Conservation (phyloP, 2,113 vertebrate genomes). For the Euleptes europaea region DNA sequence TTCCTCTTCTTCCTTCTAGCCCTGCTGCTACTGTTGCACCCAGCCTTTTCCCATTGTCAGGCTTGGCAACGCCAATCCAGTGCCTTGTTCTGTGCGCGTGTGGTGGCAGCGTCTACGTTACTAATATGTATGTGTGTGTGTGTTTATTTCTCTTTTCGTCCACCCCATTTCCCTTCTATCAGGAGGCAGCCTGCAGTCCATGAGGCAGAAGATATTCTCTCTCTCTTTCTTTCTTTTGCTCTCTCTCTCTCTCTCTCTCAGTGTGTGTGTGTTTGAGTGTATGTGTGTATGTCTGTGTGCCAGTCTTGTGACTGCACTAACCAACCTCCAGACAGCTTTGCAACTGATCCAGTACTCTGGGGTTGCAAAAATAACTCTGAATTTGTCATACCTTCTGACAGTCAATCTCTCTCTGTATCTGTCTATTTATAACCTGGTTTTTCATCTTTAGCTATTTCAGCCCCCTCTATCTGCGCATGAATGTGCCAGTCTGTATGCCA, state of each 20-base stretch:
- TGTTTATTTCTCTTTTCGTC: slow-evolving; percentile 31
- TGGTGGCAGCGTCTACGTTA: slow-evolving; percentile 49
- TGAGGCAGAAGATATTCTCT: slow-evolving; percentile 41
- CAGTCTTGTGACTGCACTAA: slow-evolving; percentile 46
- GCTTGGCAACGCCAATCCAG: slow-evolving; percentile 19
- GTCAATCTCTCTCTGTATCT: slow-evolving; percentile 2
- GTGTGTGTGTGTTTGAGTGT: too few relatives aligned
- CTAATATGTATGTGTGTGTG: slow-evolving; percentile 47
- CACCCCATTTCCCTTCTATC: slow-evolving; percentile 51
- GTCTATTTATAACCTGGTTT: slow-evolving; percentile 71
- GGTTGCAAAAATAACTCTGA: slow-evolving; percentile 58
- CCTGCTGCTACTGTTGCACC: slow-evolving; percentile 44
- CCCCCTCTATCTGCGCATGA: slow-evolving; percentile 47
- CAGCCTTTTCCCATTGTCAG: slow-evolving; percentile 39
- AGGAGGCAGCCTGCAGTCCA: slow-evolving; percentile 51
- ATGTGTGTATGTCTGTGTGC: background rate
- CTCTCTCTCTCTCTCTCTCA: slow-evolving; percentile 44
- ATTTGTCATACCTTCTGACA: slow-evolving; percentile 47
- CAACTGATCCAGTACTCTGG: slow-evolving; percentile 43
- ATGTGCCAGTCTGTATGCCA: background rate
- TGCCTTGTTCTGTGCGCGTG: slow-evolving; percentile 39
- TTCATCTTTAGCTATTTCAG: slow-evolving; percentile 72
- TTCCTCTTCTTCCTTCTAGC: slow-evolving; percentile 74
- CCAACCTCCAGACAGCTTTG: slow-evolving; percentile 61
- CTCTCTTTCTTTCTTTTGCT: slow-evolving; percentile 45